Conservation (phyloP, 2,888 invertebrate genomes). For the Cephus nigrinus region DNA sequence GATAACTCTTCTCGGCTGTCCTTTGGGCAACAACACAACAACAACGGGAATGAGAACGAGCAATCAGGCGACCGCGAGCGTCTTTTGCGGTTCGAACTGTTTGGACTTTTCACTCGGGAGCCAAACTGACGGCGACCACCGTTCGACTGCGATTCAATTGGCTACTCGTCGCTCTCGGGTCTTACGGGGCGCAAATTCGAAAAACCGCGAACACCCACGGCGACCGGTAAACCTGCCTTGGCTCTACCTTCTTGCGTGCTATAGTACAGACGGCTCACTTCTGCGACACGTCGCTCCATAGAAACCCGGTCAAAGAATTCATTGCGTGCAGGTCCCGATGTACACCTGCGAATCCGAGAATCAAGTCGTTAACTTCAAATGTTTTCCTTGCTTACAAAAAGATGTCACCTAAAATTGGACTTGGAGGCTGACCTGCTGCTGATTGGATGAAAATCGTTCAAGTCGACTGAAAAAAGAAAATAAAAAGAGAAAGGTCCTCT, state of each 20-base stretch:
- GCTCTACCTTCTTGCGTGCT: no score
- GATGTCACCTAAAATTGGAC: no score
- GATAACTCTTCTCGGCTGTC: neutral
- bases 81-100: neutral
- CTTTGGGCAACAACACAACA: neutral
- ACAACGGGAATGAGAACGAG: neutral
- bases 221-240: neutral
- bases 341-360: neutral
- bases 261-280: neutral
- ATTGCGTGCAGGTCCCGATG: neutral
- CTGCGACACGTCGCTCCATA: neutral
- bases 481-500: neutral
- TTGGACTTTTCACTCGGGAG: neutral
- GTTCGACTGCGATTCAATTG: neutral
- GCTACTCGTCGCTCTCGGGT: neutral
- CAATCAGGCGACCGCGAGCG: neutral
- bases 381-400: no score
- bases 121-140: neutral
- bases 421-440: neutral
- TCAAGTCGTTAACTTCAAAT: no score
- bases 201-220: conserved; percentile 1
- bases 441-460: neutral
- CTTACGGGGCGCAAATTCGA: neutral
- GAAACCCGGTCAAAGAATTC: neutral
- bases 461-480: neutral